Evolutionary conservation across 2,797 vertebrate species (phyloP).

Genomic region (Pangasius larnaudii): DNA sequence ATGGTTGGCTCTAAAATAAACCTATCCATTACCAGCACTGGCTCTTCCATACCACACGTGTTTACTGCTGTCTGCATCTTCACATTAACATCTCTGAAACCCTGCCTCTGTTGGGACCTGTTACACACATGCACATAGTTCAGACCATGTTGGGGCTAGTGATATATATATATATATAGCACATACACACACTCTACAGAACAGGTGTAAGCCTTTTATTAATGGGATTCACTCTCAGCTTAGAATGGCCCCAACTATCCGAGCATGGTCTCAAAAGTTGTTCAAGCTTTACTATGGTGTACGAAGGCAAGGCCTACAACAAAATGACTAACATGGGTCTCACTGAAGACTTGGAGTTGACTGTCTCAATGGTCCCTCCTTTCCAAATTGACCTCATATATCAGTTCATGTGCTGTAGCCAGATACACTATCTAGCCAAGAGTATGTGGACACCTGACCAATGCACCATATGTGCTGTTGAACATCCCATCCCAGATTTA

Average conservation of each 20-base stretch:
- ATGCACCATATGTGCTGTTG: background rate
- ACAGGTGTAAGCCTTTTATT: slow-evolving; percentile 2
- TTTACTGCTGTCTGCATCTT: slow-evolving; percentile 86
- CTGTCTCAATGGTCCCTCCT: background rate
- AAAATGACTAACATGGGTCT: background rate
- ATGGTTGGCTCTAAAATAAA: slow-evolving; percentile 95
- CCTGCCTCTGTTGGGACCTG: slow-evolving; percentile 22
- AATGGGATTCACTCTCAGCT: no score
- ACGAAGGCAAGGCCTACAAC: background rate
- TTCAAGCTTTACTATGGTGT: background rate
- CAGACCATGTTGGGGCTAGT: background rate
- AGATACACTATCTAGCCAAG: background rate
- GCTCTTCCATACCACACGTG: slow-evolving; percentile 82
- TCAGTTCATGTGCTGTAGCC: background rate
- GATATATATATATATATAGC: background rate
- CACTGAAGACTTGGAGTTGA: background rate
- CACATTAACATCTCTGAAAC: slow-evolving; percentile 36
- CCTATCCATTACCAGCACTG: slow-evolving; percentile 93
- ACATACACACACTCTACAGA: background rate
- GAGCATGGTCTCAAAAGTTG: background rate
- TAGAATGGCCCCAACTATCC: background rate
- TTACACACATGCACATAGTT: slow-evolving; percentile 28
- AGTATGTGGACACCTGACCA: background rate
- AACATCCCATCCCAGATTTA: background rate
- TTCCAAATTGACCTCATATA: background rate